Evolutionary conservation across 1,140 invertebrate species (phyloP).

Genomic region (Drosophila pachea): DNA sequence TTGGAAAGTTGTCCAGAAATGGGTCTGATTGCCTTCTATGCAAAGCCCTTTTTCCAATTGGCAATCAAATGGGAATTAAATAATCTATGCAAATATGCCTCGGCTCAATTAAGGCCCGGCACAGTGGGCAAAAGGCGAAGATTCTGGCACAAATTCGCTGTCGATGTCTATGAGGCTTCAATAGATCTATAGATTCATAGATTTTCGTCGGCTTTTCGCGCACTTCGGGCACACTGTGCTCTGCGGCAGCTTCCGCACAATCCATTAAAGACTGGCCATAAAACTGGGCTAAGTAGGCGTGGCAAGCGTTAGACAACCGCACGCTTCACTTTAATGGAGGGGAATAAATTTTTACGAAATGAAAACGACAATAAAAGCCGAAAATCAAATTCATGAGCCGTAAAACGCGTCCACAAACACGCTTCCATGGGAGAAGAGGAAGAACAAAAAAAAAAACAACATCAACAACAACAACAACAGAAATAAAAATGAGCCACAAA

Average conservation of each 20-base stretch:
- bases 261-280: constrained; percentile 24
- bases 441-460: not conserved
- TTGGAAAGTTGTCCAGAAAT: constrained; percentile 41
- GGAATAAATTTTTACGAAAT: not conserved
- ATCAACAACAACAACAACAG: not conserved
- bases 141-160: not conserved
- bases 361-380: not conserved
- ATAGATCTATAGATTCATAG: no score
- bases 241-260: not conserved
- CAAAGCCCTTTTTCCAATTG: no score
- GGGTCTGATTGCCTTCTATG: not conserved
- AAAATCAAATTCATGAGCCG: not conserved
- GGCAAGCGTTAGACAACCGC: constrained; percentile 17
- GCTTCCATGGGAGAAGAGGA: not conserved
- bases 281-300: constrained; percentile 35
- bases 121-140: not conserved
- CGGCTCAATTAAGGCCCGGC: constrained; percentile 11
- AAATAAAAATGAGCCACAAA: not conserved
- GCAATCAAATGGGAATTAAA: constrained; percentile 1
- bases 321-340: constrained; percentile 30
- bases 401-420: not conserved
- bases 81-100: constrained; percentile 26
- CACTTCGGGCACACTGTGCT: not conserved
- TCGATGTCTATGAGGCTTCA: no score
- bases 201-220: no score